Base-by-base conservation (phyloP, 2,888 invertebrate species). In the Nephrotoma guestfalica region DNA sequence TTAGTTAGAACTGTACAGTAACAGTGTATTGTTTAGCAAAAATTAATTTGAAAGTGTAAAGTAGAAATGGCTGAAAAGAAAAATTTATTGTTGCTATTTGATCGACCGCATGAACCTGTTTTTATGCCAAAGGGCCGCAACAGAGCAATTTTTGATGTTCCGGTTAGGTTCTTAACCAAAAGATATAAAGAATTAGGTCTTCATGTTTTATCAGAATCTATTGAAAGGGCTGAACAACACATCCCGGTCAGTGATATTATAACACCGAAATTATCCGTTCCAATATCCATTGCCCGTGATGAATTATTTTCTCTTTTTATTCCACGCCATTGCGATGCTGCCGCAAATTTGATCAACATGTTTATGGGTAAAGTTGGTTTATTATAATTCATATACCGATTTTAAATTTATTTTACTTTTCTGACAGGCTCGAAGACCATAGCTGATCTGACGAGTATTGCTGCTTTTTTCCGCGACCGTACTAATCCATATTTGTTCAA, bases 61-160 rank as follows among this genome's bases (percentile, higher is more conserved):
- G n/a, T n/a, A n/a, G n/a, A n/a, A n/a, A n/a, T n/a, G n/a, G n/a
- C n/a, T n/a, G 57, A 57, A n/a, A 83, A 83, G 7, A 15, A 83
- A 3, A 83, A 83, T 83, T 15, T 83, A 4, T 15, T 83, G 40
- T 51, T 87, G 18, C 41, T 87, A 6, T 87, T 87, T 30, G 47
- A 86, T 47, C 83, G 86, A 18, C 87, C 87, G 13, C 15, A 41
- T 11, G 87, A 87, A 71, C 87, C 87, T 11, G 40, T 87, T n/a
- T 87, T 87, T 15, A 87, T 86, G 0, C 18, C 18, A 41, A 86
- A 86, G 40, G 87, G 86, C 40, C 11, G 83, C 84, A 87, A 86
- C 3, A 86, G 86, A 86, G 45, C 30, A 2, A 43, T n/a, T 18
- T 87, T 87, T 41, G 87, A 87, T 41, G 7, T 87, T 6, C 86